Conservation (phyloP, 2,888 invertebrate genomes). For the Acanthosepion pharaonis region DNA sequence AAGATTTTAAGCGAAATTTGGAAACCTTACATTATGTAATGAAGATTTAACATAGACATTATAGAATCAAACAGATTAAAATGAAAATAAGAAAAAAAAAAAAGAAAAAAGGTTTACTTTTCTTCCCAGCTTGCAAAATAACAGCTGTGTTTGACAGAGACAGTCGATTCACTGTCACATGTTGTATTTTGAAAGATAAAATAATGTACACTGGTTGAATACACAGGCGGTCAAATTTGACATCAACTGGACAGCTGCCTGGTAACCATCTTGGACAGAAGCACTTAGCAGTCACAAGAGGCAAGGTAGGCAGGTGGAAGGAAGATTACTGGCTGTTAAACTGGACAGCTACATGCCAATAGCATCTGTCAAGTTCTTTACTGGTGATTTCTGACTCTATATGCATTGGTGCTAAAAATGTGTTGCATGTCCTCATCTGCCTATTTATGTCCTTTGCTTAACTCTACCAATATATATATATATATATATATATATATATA, state of each 20-base stretch:
- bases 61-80: neutral
- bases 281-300: slow-evolving; percentile 9
- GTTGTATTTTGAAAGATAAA: slow-evolving; percentile 25
- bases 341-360: neutral
- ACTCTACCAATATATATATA: neutral
- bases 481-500: neutral
- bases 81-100: neutral
- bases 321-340: neutral
- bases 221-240: slow-evolving; percentile 33
- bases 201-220: slow-evolving; percentile 23
- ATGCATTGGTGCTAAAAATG: neutral
- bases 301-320: neutral
- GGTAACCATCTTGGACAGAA: neutral
- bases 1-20: too few relatives aligned
- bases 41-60: too few relatives aligned
- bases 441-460: neutral
- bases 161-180: neutral
- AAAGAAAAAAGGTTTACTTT: too few relatives aligned
- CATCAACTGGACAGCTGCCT: slow-evolving; percentile 33
- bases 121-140: neutral
- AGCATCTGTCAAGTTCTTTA: slow-evolving; percentile 4
- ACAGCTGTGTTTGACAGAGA: neutral
- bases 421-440: neutral
- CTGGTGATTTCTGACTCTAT: neutral
- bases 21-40: too few relatives aligned